Evolutionary conservation across 2,797 vertebrate species (phyloP).

Genomic region (Amblyraja radiata): DNA sequence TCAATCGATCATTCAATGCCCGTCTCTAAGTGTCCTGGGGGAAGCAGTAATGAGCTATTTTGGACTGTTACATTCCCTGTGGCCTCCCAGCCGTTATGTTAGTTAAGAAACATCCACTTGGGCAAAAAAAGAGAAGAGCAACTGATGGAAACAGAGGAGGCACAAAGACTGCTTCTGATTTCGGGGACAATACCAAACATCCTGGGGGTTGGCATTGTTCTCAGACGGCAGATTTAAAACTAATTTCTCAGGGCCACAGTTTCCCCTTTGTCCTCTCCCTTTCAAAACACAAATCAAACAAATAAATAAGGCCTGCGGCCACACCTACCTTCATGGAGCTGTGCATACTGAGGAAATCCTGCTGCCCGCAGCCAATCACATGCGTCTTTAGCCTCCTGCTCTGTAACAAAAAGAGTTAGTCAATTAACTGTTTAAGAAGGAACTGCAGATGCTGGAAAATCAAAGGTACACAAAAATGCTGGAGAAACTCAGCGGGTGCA

Average conservation of each 20-base stretch:
- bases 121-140: neutral
- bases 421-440: neutral
- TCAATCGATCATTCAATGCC: no score
- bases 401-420: constrained; percentile 53
- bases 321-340: constrained; percentile 68
- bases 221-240: neutral
- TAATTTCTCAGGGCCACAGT: neutral
- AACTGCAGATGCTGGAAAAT: no score
- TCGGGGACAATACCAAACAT: neutral
- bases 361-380: constrained; percentile 68
- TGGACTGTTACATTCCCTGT: no score
- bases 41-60: no score
- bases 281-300: neutral
- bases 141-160: neutral
- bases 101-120: neutral
- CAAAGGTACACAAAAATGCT: no score
- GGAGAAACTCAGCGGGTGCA: no score
- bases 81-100: no score
- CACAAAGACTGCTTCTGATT: neutral
- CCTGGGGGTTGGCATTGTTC: neutral
- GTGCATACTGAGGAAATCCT: constrained; percentile 74
- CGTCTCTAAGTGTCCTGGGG: no score
- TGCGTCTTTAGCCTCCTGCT: constrained; percentile 63
- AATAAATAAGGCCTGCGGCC: neutral
- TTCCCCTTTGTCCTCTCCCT: neutral